Percentiles rank a stretch among this genome's conserved stretches.
These are phyloP conservation scores for Podarcis raffonei DNA, from an alignment of 2,113 vertebrate species.

Conservation along the genomic window DNA sequence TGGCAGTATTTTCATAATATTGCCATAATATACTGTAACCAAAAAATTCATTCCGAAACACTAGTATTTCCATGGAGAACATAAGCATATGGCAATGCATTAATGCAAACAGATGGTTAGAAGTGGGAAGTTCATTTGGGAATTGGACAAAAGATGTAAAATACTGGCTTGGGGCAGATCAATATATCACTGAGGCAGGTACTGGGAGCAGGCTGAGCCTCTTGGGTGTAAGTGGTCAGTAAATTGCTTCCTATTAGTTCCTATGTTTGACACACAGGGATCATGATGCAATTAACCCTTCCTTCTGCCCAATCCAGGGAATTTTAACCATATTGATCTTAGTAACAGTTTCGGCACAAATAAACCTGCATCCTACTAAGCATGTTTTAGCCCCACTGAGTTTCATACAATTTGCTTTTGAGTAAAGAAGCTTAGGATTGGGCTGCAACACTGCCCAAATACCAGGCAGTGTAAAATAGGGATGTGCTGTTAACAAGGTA, in stretches of 20 bases:
- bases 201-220: not conserved
- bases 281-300: not conserved
- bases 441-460: not conserved
- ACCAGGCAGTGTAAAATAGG: not conserved
- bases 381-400: not conserved
- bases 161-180: not conserved
- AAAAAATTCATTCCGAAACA: not conserved
- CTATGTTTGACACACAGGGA: not conserved
- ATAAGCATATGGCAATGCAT: accelerated
- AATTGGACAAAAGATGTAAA: not conserved
- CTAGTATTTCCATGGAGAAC: not conserved
- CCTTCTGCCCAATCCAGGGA: no score
- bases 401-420: not conserved
- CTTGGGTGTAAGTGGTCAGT: not conserved
- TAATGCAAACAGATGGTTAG: not conserved
- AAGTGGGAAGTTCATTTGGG: not conserved
- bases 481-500: no score
- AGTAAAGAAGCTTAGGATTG: not conserved
- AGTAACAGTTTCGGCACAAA: not conserved
- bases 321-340: not conserved
- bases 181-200: not conserved
- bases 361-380: not conserved
- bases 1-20: conserved; percentile 17
- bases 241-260: not conserved
- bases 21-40: not conserved